Base-by-base conservation (phyloP, 2,797 vertebrate species). In the Discoglossus pictus region DNA sequence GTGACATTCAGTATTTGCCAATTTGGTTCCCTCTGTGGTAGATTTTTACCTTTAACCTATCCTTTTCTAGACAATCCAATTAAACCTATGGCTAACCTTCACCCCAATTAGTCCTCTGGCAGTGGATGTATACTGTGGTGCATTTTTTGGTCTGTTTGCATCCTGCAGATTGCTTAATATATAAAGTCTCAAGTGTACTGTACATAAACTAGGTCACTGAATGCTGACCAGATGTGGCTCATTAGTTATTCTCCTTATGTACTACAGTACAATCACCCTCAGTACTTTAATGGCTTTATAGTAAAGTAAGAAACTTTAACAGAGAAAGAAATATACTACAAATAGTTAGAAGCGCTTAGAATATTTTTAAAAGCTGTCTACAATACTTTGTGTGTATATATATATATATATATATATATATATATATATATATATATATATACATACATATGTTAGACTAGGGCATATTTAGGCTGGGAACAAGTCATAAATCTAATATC, bases 91-190 rank as follows among this genome's bases (percentile, higher is more conserved):
- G 51, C 59, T 20, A 27, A 47, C n/a, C 31, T 18, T 62, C 55
- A 70, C 67, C 59, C 67, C 56, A 42, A 70, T 70, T 70, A 70
- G 50, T 38, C 31, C 31, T 55, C 27, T 70, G 66, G 66, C 58
- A 38, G 24, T 13, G 11, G 13, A 10, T 24, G 46, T 12, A 12
- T 31, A n/a, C 44, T 34, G 21, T 16, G 53, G 40, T 47, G 16
- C 39, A 35, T 63, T 63, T 63, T 68, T 68, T 50, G 23, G 67
- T 56, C 36, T 64, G 54, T 8, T 56, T 23, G 51, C 60, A 71
- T 58, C 44, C 47, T 63, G 60, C 51, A 64, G 51, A 43, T 53
- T 42, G 42, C 51, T 64, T 64, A 63, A 71, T 71, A 54, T 51
- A 43, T 63, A 58, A 58, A 48, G n/a, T n/a, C 52, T 61, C 52